Evolutionary conservation across 2,113 vertebrate species (phyloP).

Genomic region (Gasterosteus aculeatus): DNA sequence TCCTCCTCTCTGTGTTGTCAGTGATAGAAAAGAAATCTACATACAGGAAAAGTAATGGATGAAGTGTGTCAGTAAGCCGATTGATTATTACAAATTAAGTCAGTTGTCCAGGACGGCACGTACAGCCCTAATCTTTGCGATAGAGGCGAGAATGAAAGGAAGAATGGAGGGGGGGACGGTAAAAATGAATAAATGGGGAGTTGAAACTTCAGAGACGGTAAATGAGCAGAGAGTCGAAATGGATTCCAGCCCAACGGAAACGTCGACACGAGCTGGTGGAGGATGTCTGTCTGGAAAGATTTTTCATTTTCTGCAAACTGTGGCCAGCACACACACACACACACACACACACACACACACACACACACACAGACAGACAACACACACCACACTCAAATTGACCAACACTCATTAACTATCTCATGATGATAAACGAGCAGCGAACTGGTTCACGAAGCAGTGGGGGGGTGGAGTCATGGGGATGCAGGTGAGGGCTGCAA

Average conservation of each 20-base stretch:
- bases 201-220: neutral
- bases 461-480: neutral
- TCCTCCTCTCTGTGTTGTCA: neutral
- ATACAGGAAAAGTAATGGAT: neutral
- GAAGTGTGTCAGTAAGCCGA: constrained; percentile 24
- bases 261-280: constrained; percentile 6
- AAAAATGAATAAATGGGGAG: neutral
- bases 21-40: constrained; percentile 10
- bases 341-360: constrained; percentile 11
- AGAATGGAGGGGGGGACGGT: neutral
- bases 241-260: constrained; percentile 13
- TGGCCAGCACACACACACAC: neutral
- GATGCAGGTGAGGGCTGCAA: constrained; percentile 34
- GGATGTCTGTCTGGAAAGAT: constrained; percentile 29
- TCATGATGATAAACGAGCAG: constrained; percentile 35
- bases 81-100: constrained; percentile 26
- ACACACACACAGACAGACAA: constrained; percentile 16
- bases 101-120: constrained; percentile 5
- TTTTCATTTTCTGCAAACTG: constrained; percentile 29
- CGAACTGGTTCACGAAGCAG: constrained; percentile 26
- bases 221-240: constrained; percentile 15
- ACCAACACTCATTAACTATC: constrained; percentile 23
- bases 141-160: constrained; percentile 14
- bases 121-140: constrained; percentile 5
- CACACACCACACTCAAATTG: neutral